phyloP scores from a whole-genome alignment of 64 coral and sea anemone species.

The Stichodactyla mertensii region DNA sequence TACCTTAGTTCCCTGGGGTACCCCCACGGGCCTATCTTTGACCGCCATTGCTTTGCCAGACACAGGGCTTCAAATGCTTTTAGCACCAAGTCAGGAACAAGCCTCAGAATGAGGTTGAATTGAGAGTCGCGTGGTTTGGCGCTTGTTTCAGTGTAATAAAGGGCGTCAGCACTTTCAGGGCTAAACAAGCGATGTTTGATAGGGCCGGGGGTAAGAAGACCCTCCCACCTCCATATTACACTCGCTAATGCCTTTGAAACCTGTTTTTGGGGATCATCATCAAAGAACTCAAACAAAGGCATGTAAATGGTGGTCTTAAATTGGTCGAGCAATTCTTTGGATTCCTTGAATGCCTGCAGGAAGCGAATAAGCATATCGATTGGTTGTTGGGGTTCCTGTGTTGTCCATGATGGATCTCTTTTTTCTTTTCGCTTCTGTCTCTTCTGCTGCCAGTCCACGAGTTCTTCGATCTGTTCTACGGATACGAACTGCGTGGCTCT shows the following conservation, averaged over 20 bases:
- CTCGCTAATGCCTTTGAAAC: slow-evolving; percentile 17
- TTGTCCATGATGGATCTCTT: not conserved
- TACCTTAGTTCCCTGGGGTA: slow-evolving; percentile 71
- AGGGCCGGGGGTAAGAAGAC: slow-evolving; percentile 53
- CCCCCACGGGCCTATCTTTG: slow-evolving; percentile 48
- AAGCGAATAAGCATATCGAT: slow-evolving; percentile 65
- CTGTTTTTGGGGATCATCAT: slow-evolving; percentile 23
- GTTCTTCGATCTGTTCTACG: slow-evolving; percentile 60
- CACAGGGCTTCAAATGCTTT: slow-evolving; percentile 73
- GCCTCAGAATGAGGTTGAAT: slow-evolving; percentile 66
- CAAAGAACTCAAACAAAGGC: slow-evolving; percentile 61
- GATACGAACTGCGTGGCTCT: slow-evolving; percentile 50
- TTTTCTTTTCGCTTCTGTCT: not conserved
- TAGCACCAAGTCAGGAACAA: slow-evolving; percentile 68
- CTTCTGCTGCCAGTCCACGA: slow-evolving; percentile 58
- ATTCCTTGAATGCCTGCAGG: slow-evolving; percentile 53
- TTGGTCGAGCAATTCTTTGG: slow-evolving; percentile 46
- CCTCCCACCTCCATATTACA: slow-evolving; percentile 54
- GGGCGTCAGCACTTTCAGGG: slow-evolving; percentile 47
- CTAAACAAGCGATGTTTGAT: slow-evolving; percentile 69
- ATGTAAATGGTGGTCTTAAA: slow-evolving; percentile 45
- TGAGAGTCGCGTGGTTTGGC: slow-evolving; percentile 29
- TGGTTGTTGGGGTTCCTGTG: slow-evolving; percentile 2
- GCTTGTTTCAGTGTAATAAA: slow-evolving; percentile 44
- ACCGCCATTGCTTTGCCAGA: slow-evolving; percentile 69